Conservation (phyloP, 2,888 invertebrate species). For the Melinopterus prodromus region DNA sequence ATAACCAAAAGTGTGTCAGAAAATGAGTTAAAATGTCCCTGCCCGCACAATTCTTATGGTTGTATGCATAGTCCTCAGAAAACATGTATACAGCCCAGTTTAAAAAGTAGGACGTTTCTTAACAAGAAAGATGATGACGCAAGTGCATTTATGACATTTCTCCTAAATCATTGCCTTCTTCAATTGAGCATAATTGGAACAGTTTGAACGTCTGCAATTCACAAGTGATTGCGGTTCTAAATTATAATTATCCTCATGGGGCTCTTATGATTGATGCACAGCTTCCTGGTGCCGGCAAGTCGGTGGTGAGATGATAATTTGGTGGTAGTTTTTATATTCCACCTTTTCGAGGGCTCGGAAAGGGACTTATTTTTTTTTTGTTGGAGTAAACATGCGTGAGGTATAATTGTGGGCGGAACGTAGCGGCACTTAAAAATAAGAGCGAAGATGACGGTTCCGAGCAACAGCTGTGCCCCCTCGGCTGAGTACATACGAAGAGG, state of each 20-base stretch:
- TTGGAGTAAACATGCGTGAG: neutral
- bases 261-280: neutral
- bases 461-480: neutral
- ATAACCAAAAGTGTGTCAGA: too few relatives aligned
- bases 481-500: too few relatives aligned
- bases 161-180: neutral
- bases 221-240: neutral
- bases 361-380: neutral
- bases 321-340: neutral
- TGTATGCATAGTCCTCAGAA: too few relatives aligned
- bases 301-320: neutral
- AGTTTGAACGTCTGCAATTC: neutral
- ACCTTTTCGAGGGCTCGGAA: neutral
- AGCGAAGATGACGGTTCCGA: neutral
- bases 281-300: neutral
- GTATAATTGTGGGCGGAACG: neutral
- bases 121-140: neutral
- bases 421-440: slow-evolving; percentile 4
- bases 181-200: neutral
- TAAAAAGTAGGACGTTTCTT: neutral
- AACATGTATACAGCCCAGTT: too few relatives aligned
- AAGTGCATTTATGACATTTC: neutral
- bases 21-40: too few relatives aligned
- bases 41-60: too few relatives aligned
- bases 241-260: neutral